These are phyloP conservation scores for Sinopyrophorus schimmeli DNA, from an alignment of 2,888 invertebrate genomes.

Conservation along the genomic window DNA sequence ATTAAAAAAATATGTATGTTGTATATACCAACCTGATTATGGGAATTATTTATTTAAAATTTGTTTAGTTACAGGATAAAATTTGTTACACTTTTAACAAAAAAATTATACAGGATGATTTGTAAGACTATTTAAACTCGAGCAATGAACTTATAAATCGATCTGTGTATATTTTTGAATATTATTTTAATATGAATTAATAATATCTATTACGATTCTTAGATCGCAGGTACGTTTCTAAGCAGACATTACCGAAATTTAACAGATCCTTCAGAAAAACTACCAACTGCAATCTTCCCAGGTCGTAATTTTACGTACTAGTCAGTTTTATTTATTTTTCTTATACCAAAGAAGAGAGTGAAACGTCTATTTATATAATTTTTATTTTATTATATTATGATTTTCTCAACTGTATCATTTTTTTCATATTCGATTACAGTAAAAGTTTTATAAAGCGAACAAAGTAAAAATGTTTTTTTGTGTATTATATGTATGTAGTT, in stretches of 20 bases:
- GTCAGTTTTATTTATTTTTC: constrained; percentile 37
- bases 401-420: not conserved
- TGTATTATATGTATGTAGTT: too few relatives aligned
- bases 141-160: too few relatives aligned
- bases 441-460: not conserved
- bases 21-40: too few relatives aligned
- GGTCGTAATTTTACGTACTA: constrained; percentile 54
- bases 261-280: constrained; percentile 71
- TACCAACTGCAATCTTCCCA: constrained; percentile 73
- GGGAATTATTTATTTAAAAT: too few relatives aligned
- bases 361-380: constrained; percentile 13
- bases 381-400: constrained; percentile 7
- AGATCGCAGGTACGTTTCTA: constrained; percentile 82
- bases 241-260: constrained; percentile 81
- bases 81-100: too few relatives aligned
- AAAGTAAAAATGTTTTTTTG: too few relatives aligned
- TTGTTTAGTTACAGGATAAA: too few relatives aligned
- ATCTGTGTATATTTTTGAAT: too few relatives aligned
- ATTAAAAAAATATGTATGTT: too few relatives aligned
- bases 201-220: constrained; percentile 35
- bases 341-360: constrained; percentile 45
- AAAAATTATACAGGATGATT: too few relatives aligned
- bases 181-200: not conserved
- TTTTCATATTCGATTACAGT: not conserved
- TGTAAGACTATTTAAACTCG: too few relatives aligned